These are phyloP conservation scores for Cassiopea xamachana DNA, from an alignment of 30 jellyfish, hydroid and myxozoan genomes.

Conservation along the genomic window DNA sequence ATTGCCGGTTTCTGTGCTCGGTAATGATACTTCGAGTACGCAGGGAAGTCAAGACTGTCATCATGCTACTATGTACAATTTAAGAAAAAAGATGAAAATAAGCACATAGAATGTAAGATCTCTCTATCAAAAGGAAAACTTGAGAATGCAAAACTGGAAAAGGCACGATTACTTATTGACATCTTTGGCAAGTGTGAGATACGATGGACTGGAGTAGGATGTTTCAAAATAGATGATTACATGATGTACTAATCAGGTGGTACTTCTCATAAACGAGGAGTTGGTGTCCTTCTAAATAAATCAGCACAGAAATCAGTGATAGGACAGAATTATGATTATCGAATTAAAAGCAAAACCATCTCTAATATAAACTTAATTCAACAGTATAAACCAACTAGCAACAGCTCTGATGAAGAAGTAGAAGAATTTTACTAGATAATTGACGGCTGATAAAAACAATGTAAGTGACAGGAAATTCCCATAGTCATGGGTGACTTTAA, in stretches of 20 bases:
- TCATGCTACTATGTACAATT: constrained; percentile 1
- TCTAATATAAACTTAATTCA: constrained; percentile 9
- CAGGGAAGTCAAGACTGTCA: constrained; percentile 24
- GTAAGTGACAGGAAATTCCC: constrained; percentile 21
- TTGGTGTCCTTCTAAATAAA: constrained; percentile 15
- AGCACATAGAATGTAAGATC: constrained; percentile 62
- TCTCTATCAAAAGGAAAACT: constrained; percentile 12
- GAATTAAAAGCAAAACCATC: constrained; percentile 21
- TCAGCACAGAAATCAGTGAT: neutral
- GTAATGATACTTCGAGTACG: neutral
- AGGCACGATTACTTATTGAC: constrained; percentile 17
- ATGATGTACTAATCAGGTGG: constrained; percentile 24
- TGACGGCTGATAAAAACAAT: neutral
- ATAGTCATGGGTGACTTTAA: constrained; percentile 61
- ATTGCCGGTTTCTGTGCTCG: neutral
- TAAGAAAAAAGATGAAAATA: constrained; percentile 21
- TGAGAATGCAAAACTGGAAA: constrained; percentile 27
- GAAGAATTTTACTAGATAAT: constrained; percentile 23
- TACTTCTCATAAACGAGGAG: constrained; percentile 29
- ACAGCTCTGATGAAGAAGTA: constrained; percentile 21
- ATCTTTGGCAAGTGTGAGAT: constrained; percentile 32
- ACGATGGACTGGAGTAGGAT: constrained; percentile 25
- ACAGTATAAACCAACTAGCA: constrained; percentile 53
- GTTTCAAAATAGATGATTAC: neutral
- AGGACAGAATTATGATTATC: constrained; percentile 20